A percentile compares a stretch with the other conserved stretches of the same genome.
Evolutionary conservation across 2,888 invertebrate genomes (phyloP).

Genomic region (Chrysolina americana): DNA sequence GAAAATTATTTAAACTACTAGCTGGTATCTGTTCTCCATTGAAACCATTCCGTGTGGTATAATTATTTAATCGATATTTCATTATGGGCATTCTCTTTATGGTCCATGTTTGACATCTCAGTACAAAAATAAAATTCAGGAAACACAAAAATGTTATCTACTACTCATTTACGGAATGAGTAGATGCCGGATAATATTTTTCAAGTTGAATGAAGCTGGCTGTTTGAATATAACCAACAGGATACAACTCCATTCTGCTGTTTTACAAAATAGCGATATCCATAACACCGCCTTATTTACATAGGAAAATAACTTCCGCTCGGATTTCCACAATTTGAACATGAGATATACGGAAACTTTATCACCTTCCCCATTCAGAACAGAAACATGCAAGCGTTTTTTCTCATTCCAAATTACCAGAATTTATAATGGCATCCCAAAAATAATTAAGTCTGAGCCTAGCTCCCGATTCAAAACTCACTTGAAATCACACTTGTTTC

Average conservation of each 20-base stretch:
- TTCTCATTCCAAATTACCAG: no score
- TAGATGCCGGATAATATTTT: not conserved
- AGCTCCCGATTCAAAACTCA: no score
- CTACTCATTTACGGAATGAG: not conserved
- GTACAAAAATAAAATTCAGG: not conserved
- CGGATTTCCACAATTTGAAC: no score
- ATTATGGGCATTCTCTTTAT: not conserved
- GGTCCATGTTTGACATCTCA: not conserved
- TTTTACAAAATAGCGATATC: not conserved
- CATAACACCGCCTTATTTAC: no score
- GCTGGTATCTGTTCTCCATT: not conserved
- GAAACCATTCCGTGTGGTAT: not conserved
- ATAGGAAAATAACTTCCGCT: no score
- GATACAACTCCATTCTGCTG: not conserved
- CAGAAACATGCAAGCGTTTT: no score
- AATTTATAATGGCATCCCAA: no score
- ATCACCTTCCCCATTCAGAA: no score
- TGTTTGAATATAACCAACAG: not conserved
- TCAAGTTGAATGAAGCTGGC: conserved; percentile 16
- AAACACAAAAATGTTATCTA: not conserved
- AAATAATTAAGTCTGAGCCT: no score
- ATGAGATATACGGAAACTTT: no score
- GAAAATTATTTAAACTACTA: not conserved
- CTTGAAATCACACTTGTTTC: no score
- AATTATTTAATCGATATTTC: not conserved